phyloP scores from a whole-genome alignment of 2,113 vertebrate species.

The Thymallus thymallus region DNA sequence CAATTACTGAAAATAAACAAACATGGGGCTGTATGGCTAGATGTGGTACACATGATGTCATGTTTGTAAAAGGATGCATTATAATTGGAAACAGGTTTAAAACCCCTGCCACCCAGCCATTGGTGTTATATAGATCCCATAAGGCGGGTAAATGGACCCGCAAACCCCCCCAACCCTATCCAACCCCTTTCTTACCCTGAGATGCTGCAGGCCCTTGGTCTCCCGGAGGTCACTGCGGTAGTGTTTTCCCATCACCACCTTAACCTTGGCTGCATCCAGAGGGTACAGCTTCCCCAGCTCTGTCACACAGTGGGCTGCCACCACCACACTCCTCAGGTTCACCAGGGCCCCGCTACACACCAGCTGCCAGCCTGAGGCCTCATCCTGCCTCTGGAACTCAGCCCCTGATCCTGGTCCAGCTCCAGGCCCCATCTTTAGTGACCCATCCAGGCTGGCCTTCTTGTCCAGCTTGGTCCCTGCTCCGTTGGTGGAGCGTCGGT shows the following conservation, averaged over 20 bases:
- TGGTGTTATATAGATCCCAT: too few relatives aligned
- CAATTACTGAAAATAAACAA: too few relatives aligned
- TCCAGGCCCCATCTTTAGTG: conserved; percentile 76
- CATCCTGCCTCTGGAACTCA: conserved; percentile 38
- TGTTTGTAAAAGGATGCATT: not conserved
- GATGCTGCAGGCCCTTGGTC: conserved; percentile 84
- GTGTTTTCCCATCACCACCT: conserved; percentile 90
- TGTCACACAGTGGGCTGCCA: conserved; percentile 94
- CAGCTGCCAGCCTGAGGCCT: conserved; percentile 84
- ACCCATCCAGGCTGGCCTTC: conserved; percentile 73
- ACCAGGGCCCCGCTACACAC: conserved; percentile 93
- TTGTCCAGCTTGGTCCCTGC: conserved; percentile 67
- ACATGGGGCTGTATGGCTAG: too few relatives aligned
- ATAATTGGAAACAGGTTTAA: too few relatives aligned
- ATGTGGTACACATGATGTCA: not conserved
- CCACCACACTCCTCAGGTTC: conserved; percentile 89
- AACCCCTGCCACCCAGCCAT: too few relatives aligned
- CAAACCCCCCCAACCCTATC: too few relatives aligned
- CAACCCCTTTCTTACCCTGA: conserved; percentile 76
- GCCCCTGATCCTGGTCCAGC: not conserved
- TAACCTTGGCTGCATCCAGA: conserved; percentile 83
- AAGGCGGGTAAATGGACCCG: not conserved
- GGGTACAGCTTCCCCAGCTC: conserved; percentile 85
- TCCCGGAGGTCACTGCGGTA: conserved; percentile 84
- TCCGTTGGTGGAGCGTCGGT: conserved; percentile 71